These are phyloP conservation scores for Ptilonorhynchus violaceus DNA, from an alignment of 2,113 vertebrate species.

Conservation along the genomic window DNA sequence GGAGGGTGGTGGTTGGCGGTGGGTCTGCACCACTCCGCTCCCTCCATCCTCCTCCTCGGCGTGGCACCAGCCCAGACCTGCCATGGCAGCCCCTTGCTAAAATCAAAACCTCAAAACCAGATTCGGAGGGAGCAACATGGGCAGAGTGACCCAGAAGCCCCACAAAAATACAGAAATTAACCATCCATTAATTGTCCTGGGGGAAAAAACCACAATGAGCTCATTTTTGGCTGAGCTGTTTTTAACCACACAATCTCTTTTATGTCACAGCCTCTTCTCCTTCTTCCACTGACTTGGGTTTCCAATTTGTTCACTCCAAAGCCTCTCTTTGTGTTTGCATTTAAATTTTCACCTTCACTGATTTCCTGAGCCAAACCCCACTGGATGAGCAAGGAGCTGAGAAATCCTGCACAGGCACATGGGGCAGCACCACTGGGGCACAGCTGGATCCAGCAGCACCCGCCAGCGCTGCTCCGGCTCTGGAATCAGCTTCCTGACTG, in stretches of 20 bases:
- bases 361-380: not conserved
- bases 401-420: not conserved
- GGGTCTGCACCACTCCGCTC: not conserved
- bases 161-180: not conserved
- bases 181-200: not conserved
- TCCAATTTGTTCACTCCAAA: constrained; percentile 47
- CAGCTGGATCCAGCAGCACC: not conserved
- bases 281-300: constrained; percentile 47
- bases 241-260: constrained; percentile 5
- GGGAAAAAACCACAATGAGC: not conserved
- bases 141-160: not conserved
- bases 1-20: accelerated
- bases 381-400: not conserved
- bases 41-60: not conserved
- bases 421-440: accelerated
- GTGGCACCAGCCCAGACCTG: too few species aligned
- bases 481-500: accelerated
- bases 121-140: not conserved
- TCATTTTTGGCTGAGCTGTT: constrained; percentile 1
- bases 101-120: not conserved
- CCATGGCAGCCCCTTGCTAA: not conserved
- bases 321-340: constrained; percentile 28
- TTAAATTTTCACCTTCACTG: constrained; percentile 47
- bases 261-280: not conserved
- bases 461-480: not conserved